A percentile compares a stretch with the other conserved stretches of the same genome.
phyloP scores from a whole-genome alignment of 2,113 vertebrate species.

The Paedocypris sp. region DNA sequence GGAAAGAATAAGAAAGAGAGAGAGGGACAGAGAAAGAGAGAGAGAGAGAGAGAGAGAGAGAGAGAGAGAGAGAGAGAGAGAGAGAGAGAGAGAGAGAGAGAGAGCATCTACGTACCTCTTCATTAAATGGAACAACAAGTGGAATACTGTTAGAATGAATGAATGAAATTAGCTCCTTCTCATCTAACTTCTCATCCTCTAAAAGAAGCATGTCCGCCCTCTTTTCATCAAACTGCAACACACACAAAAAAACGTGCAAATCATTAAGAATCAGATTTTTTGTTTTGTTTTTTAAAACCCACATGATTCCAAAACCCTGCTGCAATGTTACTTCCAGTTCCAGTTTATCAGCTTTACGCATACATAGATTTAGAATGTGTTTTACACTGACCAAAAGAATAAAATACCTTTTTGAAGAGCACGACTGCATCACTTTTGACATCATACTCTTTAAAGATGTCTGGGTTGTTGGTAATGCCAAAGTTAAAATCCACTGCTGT shows the following conservation, averaged over 20 bases:
- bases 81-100: too few species aligned
- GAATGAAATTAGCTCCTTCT: slow-evolving; percentile 54
- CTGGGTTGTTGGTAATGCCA: slow-evolving; percentile 52
- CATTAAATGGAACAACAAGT: slow-evolving; percentile 70
- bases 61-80: too few species aligned
- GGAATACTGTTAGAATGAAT: slow-evolving; percentile 68
- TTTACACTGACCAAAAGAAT: too few species aligned
- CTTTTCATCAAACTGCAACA: slow-evolving; percentile 69
- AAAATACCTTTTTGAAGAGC: slow-evolving; percentile 79
- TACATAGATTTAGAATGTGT: too few species aligned
- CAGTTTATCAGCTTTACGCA: too few species aligned
- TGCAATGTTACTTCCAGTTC: too few species aligned
- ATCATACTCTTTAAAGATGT: slow-evolving; percentile 68
- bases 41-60: too few species aligned
- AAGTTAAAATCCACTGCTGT: slow-evolving; percentile 61
- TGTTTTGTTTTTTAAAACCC: too few species aligned
- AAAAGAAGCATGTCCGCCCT: slow-evolving; percentile 64
- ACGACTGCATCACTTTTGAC: slow-evolving; percentile 59
- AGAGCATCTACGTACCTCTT: too few species aligned
- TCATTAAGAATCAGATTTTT: not conserved
- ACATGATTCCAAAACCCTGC: too few species aligned
- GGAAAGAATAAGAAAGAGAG: too few species aligned
- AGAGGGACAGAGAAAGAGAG: too few species aligned
- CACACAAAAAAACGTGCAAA: not conserved
- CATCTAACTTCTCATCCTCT: slow-evolving; percentile 50